phyloP scores from a whole-genome alignment of 2,888 invertebrate species.

The Lycocerus yunnanus region DNA sequence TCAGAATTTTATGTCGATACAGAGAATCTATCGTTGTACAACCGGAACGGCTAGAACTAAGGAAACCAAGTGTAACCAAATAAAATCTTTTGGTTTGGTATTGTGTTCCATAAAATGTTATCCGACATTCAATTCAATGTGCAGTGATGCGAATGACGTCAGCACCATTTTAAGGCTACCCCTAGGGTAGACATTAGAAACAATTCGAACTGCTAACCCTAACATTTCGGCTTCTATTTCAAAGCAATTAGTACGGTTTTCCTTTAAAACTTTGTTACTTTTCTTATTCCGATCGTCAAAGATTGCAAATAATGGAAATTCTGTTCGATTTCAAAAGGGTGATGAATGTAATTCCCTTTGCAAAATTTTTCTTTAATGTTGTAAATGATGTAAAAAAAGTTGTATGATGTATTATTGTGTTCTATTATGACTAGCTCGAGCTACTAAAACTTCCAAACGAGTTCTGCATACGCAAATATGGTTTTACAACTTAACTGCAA shows the following conservation, averaged over 20 bases:
- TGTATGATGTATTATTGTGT: not conserved
- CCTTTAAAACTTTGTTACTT: not conserved
- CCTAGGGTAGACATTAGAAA: not conserved
- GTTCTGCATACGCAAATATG: constrained; percentile 9
- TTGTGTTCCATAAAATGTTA: constrained; percentile 15
- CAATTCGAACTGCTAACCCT: not conserved
- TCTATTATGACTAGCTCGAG: not conserved
- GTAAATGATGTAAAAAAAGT: not conserved
- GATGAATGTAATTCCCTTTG: not conserved
- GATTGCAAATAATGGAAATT: not conserved
- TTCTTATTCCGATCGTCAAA: not conserved
- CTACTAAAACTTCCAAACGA: constrained; percentile 4
- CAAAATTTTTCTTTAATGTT: not conserved
- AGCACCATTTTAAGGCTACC: constrained; percentile 5
- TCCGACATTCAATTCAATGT: constrained; percentile 15
- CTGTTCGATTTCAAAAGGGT: not conserved
- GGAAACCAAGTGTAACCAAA: constrained; percentile 22
- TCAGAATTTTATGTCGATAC: constrained; percentile 4
- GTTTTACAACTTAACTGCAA: constrained; percentile 2
- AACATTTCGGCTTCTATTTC: not conserved
- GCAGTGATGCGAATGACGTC: constrained; percentile 18
- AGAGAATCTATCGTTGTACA: not conserved
- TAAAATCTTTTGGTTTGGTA: constrained; percentile 16
- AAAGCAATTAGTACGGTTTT: constrained; percentile 6
- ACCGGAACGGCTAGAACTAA: constrained; percentile 9